Percentiles rank a stretch among this genome's conserved stretches.
These are phyloP conservation scores for Grantiella picta DNA, from an alignment of 2,113 vertebrate genomes.

Conservation along the genomic window DNA sequence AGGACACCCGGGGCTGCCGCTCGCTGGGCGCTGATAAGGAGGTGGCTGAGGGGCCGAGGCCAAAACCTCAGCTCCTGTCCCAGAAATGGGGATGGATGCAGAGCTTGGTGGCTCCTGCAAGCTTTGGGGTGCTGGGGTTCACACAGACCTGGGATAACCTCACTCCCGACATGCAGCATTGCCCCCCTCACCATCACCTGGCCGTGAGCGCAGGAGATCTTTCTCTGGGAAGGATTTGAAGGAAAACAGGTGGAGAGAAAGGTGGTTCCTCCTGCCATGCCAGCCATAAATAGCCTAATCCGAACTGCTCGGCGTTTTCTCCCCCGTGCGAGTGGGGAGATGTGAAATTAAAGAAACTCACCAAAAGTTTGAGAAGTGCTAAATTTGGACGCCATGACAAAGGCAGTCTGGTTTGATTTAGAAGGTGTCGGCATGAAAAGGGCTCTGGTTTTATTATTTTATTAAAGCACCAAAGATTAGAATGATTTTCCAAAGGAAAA, in stretches of 20 bases:
- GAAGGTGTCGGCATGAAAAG: constrained; percentile 23
- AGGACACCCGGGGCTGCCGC: constrained; percentile 76
- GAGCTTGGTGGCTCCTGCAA: neutral
- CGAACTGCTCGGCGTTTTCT: neutral
- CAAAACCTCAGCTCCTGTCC: neutral
- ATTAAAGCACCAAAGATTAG: constrained; percentile 47
- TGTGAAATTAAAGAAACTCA: constrained; percentile 18
- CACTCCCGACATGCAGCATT: rapidly evolving
- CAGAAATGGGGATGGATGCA: neutral
- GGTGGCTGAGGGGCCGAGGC: neutral
- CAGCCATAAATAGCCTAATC: neutral
- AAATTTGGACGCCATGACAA: constrained; percentile 39
- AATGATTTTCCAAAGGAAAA: constrained; percentile 49
- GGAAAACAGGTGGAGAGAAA: constrained; percentile 46
- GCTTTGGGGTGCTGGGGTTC: neutral
- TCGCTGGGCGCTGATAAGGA: constrained; percentile 66
- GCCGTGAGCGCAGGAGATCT: neutral
- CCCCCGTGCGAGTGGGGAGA: neutral
- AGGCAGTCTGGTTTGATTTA: constrained; percentile 61
- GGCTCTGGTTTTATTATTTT: constrained; percentile 34
- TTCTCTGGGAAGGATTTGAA: neutral
- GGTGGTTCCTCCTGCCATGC: neutral
- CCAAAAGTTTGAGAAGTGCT: constrained; percentile 32
- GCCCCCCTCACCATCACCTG: rapidly evolving
- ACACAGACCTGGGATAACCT: neutral